Percentiles rank a stretch among this genome's conserved stretches.
Evolutionary conservation across 2,888 invertebrate genomes (phyloP).

Genomic region (Xestia ashworthii): DNA sequence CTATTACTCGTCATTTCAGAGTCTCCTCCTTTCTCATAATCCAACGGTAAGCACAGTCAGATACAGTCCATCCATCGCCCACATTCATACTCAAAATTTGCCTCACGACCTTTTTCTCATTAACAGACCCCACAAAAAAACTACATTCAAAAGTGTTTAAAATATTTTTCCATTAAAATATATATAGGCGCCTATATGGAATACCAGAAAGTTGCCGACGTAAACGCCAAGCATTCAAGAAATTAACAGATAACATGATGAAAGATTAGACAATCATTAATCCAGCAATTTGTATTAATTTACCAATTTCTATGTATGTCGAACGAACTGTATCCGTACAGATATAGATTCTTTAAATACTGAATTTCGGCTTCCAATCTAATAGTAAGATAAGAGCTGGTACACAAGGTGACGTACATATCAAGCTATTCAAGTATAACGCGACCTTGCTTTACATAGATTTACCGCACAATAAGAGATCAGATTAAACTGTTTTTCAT

Average conservation of each 20-base stretch:
- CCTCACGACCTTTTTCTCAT: too few relatives aligned
- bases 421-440: background rate
- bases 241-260: slow-evolving; percentile 40
- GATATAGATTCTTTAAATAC: slow-evolving; percentile 53
- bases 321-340: slow-evolving; percentile 3
- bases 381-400: slow-evolving; percentile 41
- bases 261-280: slow-evolving; percentile 39
- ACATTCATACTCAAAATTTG: too few relatives aligned
- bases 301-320: slow-evolving; percentile 39
- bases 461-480: background rate
- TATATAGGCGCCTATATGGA: slow-evolving; percentile 6
- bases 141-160: background rate
- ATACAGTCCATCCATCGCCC: too few relatives aligned
- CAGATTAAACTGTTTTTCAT: background rate
- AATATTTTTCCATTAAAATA: slow-evolving; percentile 2
- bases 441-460: background rate
- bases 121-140: background rate
- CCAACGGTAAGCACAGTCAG: too few relatives aligned
- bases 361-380: slow-evolving; percentile 41
- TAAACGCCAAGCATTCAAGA: slow-evolving; percentile 29
- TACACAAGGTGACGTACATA: background rate
- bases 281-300: slow-evolving; percentile 56
- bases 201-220: slow-evolving; percentile 8
- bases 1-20: too few relatives aligned
- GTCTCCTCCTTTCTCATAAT: too few relatives aligned